phyloP scores from a whole-genome alignment of 2,113 vertebrate species.

The Euleptes europaea region DNA sequence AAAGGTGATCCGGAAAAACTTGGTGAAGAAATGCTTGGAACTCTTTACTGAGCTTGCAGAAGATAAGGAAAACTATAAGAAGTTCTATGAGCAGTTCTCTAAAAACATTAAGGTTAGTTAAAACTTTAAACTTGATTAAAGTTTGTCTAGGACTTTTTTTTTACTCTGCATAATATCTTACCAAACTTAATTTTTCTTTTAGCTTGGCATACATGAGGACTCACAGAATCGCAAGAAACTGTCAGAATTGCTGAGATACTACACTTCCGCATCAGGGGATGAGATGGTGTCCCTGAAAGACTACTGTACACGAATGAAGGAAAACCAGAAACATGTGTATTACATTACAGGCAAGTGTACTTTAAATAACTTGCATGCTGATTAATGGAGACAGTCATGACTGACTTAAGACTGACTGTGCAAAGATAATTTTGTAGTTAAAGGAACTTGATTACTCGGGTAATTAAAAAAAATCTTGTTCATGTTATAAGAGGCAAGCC shows the following conservation, averaged over 20 bases:
- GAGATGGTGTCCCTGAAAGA: conserved; percentile 97
- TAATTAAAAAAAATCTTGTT: not conserved
- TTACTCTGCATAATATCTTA: fast-evolving
- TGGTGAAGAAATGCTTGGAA: conserved; percentile 96
- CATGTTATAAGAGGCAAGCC: too few species aligned
- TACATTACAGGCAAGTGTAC: conserved; percentile 89
- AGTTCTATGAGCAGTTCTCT: conserved; percentile 95
- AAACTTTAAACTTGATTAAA: fast-evolving
- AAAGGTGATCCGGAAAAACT: conserved; percentile 96
- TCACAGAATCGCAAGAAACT: conserved; percentile 96
- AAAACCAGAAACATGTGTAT: conserved; percentile 96
- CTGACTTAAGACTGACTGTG: too few species aligned
- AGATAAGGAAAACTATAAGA: conserved; percentile 98
- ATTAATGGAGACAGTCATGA: too few species aligned
- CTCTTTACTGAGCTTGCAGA: conserved; percentile 92
- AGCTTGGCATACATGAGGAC: conserved; percentile 98
- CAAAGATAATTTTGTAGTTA: not conserved
- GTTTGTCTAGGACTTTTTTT: fast-evolving
- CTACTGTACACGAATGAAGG: conserved; percentile 95
- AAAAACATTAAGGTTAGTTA: conserved; percentile 93
- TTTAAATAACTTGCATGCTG: too few species aligned
- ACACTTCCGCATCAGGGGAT: conserved; percentile 92
- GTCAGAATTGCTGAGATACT: conserved; percentile 90
- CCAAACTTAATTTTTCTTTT: fast-evolving
- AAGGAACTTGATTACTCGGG: not conserved